These are phyloP conservation scores for Athalia circularis DNA, from an alignment of 2,888 invertebrate genomes.

Conservation along the genomic window DNA sequence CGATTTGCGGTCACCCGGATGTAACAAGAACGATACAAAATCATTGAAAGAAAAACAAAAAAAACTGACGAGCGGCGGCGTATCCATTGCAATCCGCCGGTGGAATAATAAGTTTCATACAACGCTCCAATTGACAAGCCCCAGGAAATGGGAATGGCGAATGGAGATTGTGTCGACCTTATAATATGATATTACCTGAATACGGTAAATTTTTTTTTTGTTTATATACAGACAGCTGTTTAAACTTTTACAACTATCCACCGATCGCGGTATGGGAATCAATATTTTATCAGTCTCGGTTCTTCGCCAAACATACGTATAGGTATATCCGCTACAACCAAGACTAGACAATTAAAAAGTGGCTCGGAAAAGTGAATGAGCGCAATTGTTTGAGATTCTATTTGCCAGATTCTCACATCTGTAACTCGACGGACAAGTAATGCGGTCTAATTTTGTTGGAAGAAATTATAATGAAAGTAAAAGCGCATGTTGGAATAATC, in stretches of 20 bases:
- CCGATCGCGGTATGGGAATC: neutral
- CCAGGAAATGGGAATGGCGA: slow-evolving; percentile 22
- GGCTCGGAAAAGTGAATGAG: too few relatives aligned
- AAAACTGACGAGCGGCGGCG: slow-evolving; percentile 10
- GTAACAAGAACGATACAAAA: neutral
- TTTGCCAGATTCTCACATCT: too few relatives aligned
- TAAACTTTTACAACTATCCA: neutral
- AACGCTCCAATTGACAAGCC: slow-evolving; percentile 37
- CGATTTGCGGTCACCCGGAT: neutral
- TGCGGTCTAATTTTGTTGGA: too few relatives aligned
- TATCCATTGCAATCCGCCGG: neutral
- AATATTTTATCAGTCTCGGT: neutral
- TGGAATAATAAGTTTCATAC: slow-evolving; percentile 18
- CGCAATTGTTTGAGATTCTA: too few relatives aligned
- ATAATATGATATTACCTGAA: neutral
- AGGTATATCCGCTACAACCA: too few relatives aligned
- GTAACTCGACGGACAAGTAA: too few relatives aligned
- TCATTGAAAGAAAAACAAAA: slow-evolving; percentile 12
- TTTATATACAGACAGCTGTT: neutral
- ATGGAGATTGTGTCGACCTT: neutral
- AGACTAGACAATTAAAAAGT: too few relatives aligned
- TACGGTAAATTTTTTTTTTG: neutral
- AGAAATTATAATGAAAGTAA: too few relatives aligned
- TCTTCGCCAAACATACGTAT: neutral
- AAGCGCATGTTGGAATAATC: too few relatives aligned